Percentiles rank a stretch among this genome's conserved stretches.
Conservation (phyloP, 1,140 invertebrate genomes). For the Zophobas morio region DNA sequence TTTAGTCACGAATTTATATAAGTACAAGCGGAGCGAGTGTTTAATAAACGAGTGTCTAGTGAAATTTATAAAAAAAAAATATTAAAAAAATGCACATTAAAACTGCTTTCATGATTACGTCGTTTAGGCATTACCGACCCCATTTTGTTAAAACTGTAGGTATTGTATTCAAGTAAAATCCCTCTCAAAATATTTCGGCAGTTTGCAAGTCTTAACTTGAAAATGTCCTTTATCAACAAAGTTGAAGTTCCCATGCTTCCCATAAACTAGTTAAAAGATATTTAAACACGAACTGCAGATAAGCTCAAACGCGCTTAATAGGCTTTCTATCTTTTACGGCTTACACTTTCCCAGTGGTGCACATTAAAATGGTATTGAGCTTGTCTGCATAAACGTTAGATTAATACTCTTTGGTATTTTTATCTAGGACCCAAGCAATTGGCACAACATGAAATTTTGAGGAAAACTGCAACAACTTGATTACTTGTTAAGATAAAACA, state of each 20-base stretch:
- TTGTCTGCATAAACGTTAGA: not conserved
- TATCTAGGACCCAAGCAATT: too few species aligned
- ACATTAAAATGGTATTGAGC: not conserved
- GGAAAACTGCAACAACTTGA: not conserved
- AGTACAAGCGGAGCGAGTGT: too few species aligned
- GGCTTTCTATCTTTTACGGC: conserved; percentile 7
- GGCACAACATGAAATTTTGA: not conserved
- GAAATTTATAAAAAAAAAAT: too few species aligned
- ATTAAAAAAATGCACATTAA: too few species aligned
- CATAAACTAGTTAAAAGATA: conserved; percentile 20
- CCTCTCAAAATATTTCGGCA: not conserved
- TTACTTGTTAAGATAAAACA: not conserved
- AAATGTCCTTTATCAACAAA: conserved; percentile 2
- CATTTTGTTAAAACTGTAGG: not conserved
- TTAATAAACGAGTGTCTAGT: too few species aligned
- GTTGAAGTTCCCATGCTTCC: not conserved
- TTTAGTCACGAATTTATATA: too few species aligned
- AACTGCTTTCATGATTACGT: too few species aligned
- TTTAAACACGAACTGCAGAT: conserved; percentile 24
- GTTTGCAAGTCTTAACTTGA: not conserved
- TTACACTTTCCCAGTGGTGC: not conserved
- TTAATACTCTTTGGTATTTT: not conserved
- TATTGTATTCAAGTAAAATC: not conserved
- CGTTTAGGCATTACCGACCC: too few species aligned
- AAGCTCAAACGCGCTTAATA: conserved; percentile 33